Base-by-base conservation (phyloP, 2,888 invertebrate genomes). In the Pycnomerus fuliginosus region DNA sequence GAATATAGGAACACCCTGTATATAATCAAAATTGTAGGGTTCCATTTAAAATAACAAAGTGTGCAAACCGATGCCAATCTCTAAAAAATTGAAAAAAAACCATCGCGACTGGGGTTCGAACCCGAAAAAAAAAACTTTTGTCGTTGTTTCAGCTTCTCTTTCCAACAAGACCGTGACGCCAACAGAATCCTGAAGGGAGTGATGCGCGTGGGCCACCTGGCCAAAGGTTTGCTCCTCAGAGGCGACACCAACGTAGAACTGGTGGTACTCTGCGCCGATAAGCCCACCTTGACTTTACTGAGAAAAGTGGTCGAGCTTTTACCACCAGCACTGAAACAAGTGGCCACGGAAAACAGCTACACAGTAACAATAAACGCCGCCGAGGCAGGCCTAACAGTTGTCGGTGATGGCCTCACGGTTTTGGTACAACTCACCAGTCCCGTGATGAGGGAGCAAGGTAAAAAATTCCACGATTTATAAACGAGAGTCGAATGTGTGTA, bases 191-290 rank as follows among this genome's bases (percentile, higher is more conserved):
- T 98, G 29, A 92, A 95, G 71, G 97, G 97, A 45, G 96, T 97
- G 16, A 95, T 97, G 94, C 84, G 97, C 51, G 95, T 97, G 29
- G 96, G 96, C 37, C 86, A 90, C 66, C 74, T 94, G 37, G 90
- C 91, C 32, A 92, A 92, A 68, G 91, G 94, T 24, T 80, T 98
- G 48, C 77, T 98, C 62, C 78, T 98, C 14, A 84, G 87, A 53
- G 93, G 93, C 3, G 97, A 98, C 74, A 83, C 84, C 50, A 82
- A 83, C 64, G 94, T 98, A 41, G 87, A 94, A 58, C 79, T 98
- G 50, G 97, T 98, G 22, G 93, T 98, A 38, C 78, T 98, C 41
- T 97, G 96, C 72, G 87, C 92, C 43, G 93, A 94, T 71, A 92
- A 94, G 60, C 98, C 98, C 45, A 96, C 96, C 37, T 71, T 84